A percentile compares a stretch with the other conserved stretches of the same genome.
phyloP scores from a whole-genome alignment of 2,113 vertebrate genomes.

The Triplophysa rosa region DNA sequence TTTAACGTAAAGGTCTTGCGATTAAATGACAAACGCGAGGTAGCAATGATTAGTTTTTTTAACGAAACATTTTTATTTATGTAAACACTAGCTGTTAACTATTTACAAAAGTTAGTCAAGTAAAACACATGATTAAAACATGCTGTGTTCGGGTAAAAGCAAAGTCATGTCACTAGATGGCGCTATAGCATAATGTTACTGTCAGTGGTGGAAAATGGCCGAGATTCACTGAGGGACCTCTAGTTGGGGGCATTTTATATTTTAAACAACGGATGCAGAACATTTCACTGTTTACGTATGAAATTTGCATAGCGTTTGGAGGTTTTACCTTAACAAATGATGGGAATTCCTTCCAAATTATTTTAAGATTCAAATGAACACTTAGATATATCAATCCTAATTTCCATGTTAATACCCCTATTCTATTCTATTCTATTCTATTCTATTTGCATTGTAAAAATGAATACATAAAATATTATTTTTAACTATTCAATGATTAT shows the following conservation, averaged over 20 bases:
- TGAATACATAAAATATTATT: neutral
- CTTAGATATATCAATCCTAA: too few relatives aligned
- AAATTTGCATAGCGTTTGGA: too few relatives aligned
- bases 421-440: neutral
- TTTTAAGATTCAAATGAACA: too few relatives aligned
- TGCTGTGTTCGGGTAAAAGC: neutral
- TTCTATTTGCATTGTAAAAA: neutral
- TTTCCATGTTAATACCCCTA: neutral
- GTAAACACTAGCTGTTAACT: neutral
- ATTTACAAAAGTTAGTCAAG: neutral
- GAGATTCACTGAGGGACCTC: too few relatives aligned
- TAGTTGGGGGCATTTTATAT: too few relatives aligned
- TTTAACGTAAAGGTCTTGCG: slow-evolving; percentile 28
- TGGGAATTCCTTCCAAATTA: too few relatives aligned
- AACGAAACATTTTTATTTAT: neutral
- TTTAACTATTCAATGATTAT: too few relatives aligned
- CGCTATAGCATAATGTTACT: neutral
- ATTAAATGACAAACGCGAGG: neutral
- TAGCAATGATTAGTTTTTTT: neutral
- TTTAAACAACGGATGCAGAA: too few relatives aligned
- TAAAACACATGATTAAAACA: neutral
- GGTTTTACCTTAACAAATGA: too few relatives aligned
- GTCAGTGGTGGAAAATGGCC: too few relatives aligned
- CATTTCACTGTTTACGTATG: too few relatives aligned
- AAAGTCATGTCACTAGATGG: slow-evolving; percentile 3